Conservation (phyloP, 2,113 vertebrate genomes). For the Amblyornis subalaris region DNA sequence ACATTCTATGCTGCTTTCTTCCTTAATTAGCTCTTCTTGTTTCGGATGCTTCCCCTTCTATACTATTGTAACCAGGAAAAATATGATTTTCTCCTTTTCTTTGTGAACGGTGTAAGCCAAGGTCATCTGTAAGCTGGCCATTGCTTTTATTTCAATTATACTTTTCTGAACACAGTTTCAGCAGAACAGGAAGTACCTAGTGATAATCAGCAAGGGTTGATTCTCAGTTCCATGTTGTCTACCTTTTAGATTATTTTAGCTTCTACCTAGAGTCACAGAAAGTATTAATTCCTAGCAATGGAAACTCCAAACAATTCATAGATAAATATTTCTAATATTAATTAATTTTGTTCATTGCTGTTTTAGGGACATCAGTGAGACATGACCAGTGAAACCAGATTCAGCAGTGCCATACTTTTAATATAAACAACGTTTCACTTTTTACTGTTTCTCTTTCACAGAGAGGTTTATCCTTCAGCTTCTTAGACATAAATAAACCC, state of each 20-base stretch:
- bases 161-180: background rate
- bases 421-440: background rate
- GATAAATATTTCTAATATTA: background rate
- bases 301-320: background rate
- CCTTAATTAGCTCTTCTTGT: background rate
- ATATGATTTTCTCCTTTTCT: background rate
- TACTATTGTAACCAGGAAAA: background rate
- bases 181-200: background rate
- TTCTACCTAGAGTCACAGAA: background rate
- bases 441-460: background rate
- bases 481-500: background rate
- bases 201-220: background rate
- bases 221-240: background rate
- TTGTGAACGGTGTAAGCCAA: background rate
- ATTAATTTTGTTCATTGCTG: background rate
- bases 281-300: background rate
- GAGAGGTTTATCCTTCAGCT: background rate
- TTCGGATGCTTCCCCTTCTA: background rate
- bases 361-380: background rate
- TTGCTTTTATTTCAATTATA: background rate
- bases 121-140: background rate
- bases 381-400: background rate
- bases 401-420: background rate
- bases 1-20: constrained; percentile 10
- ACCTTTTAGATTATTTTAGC: background rate